Conservation (phyloP, 1,140 invertebrate species). For the Tetramorium alpestre region DNA sequence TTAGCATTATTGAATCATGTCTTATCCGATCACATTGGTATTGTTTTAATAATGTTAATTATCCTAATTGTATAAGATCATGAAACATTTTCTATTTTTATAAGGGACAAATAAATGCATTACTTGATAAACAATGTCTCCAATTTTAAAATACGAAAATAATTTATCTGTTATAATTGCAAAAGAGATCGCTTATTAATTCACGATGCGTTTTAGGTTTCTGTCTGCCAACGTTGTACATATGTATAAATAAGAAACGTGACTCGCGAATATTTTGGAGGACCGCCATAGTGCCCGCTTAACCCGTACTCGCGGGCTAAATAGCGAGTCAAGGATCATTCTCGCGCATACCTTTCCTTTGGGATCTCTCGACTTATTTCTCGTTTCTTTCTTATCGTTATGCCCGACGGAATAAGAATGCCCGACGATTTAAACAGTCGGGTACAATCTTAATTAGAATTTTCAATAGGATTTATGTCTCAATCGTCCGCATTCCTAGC, state of each 20-base stretch:
- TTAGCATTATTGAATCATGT: not conserved
- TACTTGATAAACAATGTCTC: not conserved
- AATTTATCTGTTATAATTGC: slow-evolving; percentile 23
- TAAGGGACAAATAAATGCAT: not conserved
- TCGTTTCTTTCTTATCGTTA: not conserved
- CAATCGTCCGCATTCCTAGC: slow-evolving; percentile 31
- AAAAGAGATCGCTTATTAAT: slow-evolving; percentile 24
- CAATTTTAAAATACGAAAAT: not conserved
- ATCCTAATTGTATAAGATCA: not conserved
- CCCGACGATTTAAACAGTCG: slow-evolving; percentile 12
- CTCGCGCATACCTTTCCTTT: not conserved
- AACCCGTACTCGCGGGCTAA: not conserved
- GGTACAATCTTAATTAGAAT: slow-evolving; percentile 51
- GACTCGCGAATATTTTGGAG: slow-evolving; percentile 27
- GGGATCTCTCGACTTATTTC: not conserved
- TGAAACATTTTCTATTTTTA: not conserved
- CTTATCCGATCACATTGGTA: not conserved
- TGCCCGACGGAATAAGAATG: not conserved
- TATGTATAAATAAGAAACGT: slow-evolving; percentile 23
- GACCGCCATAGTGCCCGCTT: not conserved
- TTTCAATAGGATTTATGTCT: slow-evolving; percentile 41
- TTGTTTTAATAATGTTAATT: not conserved
- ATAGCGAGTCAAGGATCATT: not conserved
- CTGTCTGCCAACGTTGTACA: not conserved
- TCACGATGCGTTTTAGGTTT: slow-evolving; percentile 35